Evolutionary conservation across 23 tunicate species (phyloP), one percentile per base, ranked within the genome.

Genomic region (Phallusia fumigata): DNA sequence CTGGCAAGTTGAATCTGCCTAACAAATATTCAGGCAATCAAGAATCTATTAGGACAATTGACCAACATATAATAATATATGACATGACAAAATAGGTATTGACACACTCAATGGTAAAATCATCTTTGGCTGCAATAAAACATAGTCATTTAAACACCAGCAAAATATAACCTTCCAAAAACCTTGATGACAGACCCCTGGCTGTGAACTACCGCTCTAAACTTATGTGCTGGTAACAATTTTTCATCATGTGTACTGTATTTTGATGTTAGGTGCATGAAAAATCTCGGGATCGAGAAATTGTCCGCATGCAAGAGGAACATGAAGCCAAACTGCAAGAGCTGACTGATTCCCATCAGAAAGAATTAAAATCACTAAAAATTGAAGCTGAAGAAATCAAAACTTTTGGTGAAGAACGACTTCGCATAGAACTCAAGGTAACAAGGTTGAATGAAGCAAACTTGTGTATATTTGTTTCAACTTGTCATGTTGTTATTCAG

Each of bases 381-480:
- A 65, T 28, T 53, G 92, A 93, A 76, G 83, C 75, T 0, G 64
- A 82, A 53, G 97, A 93, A 77, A 73, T 79, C 0, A 81, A 81
- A 65, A 40, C 74, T 6, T 11, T 93, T 3, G 84, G 81, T 26
- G 97, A 84, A 76, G 87, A 93, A 21, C 73, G 81, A 51, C 36
- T 93, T 18, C 58, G 86, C 30, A 87, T 90, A 19, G 89, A 93
- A 88, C 33, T 93, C 1, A 82, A 88, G 50, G 97, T 93, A 79
- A 52, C 65, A 19, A 47, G 35, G 10, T 5, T 35, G 3, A 35
- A 21, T 33, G n/a, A n/a, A n/a, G 3, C 44, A 30, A 30, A 19
- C 10, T 32, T 74, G 31, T 30, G 11, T 5, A 26, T 65, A 40
- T 40, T 58, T 58, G 8, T 21, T 8, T 16, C 3, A 58, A 58